Evolutionary conservation across 2,888 invertebrate genomes (phyloP).

Genomic region (Philonicus albiceps): DNA sequence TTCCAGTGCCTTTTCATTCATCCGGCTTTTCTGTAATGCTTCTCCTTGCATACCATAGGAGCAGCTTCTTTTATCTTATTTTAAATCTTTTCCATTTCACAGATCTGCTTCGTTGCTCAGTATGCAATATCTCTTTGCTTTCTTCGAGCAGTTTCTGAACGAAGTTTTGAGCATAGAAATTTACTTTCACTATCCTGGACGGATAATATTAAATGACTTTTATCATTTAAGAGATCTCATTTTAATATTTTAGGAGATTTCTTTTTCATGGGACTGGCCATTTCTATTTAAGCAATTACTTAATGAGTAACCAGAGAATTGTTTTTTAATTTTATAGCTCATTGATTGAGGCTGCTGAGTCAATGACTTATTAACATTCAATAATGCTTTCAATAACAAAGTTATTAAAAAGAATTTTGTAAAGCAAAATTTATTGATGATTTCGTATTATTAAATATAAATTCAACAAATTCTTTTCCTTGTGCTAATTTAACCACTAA

Average conservation of each 20-base stretch:
- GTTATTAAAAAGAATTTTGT: no score
- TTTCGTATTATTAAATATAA: no score
- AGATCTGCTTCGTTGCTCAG: not conserved
- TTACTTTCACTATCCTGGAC: not conserved
- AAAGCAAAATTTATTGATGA: no score
- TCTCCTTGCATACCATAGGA: not conserved
- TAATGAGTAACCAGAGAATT: not conserved
- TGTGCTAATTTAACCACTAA: no score
- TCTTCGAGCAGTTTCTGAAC: not conserved
- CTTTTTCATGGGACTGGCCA: not conserved
- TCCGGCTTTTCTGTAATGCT: not conserved
- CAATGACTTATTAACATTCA: not conserved
- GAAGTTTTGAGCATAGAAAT: not conserved
- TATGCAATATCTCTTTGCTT: not conserved
- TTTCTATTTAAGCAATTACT: not conserved
- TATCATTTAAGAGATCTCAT: not conserved
- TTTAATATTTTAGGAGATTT: not conserved
- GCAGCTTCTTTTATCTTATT: not conserved
- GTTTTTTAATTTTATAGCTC: not conserved
- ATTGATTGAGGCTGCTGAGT: not conserved
- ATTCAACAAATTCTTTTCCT: no score
- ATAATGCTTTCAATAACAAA: not conserved
- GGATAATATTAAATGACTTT: not conserved
- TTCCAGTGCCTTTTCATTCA: not conserved
- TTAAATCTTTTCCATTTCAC: not conserved